Base-by-base conservation (phyloP, 2,113 vertebrate species). In the Thinocorus orbignyianus region DNA sequence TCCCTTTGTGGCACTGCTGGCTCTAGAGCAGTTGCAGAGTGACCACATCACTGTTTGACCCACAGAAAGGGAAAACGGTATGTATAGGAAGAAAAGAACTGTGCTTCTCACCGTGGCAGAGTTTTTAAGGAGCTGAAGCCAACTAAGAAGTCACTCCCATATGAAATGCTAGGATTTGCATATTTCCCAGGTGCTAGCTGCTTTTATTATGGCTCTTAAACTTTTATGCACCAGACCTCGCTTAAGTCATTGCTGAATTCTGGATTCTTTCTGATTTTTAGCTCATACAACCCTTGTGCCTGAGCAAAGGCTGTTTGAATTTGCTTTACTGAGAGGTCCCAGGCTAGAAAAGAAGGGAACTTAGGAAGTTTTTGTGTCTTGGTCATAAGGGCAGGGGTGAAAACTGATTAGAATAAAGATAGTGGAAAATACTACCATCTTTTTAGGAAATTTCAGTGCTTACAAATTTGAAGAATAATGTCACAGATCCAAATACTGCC, bases 211-310 rank as follows among this genome's bases (percentile, higher is more conserved):
- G 10, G 55, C 33, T 84, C 61, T 89, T 87, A 74, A 89, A 94
- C 4, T 66, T 86, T 51, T 64, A 71, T 81, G 55, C 25, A 49
- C 19, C 86, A 91, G 77, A 48, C 31, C 6, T 89, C 66, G 72
- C 55, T 92, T 62, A 92, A 81, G 65, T 91, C 35, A 81, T 78
- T 89, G 55, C 69, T 89, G 81, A 86, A 58, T 79, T 88, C 44
- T 81, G 25, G 0, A 46, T 1, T 37, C 13, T 10, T 28, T 17
- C 8, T 46, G 68, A 51, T 31, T 52, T 86, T 93, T 35, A 68
- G 42, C n/a, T 79, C 30, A 35, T 71, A 23, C 2, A 84, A 78
- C 39, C 30, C 23, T 85, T 42, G 17, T 68, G 17, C 20, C 28
- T 65, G 46, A 78, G 31, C n/a, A 26, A 77, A 72, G 24, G 12